Evolutionary conservation across 2,888 invertebrate genomes (phyloP), one percentile per base, ranked within the genome.

Genomic region (Orthonevra nobilis): DNA sequence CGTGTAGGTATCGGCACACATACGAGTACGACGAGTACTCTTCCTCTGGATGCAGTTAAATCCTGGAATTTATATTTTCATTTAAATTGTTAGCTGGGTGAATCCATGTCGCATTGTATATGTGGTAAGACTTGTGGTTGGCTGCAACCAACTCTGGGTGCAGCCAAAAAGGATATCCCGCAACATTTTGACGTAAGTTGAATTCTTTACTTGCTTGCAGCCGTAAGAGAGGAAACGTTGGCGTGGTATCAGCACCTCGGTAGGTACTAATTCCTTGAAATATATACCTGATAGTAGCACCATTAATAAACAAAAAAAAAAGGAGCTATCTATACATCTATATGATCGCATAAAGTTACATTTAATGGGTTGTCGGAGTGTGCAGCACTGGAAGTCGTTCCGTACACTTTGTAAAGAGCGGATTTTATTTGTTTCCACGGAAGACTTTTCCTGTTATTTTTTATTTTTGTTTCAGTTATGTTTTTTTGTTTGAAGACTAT

Each of bases 1-100:
- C 63, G 50, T 58, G 50, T 48, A 26, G 20, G 38, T 23, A 44
- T 7, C 9, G 5, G 30, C 6, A 52, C 20, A 4, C 4, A 10
- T 32, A 32, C 32, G 0, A 0, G 14, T 40, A 50, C 54, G 61
- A 68, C 68, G 54, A 40, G 5, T 23, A 5, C 23, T 23, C 52
- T 54, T 19, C 17, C 60, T 50, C 40, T 30, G 61, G 66, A 73
- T 79, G 79, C 61, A 68, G 79, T 68, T 79, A 72, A 79, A 68
- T 79, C 73, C 66, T 61, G 61, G 73, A 79, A 79, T 79, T 79
- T 79, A 79, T 79, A 68, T 61, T 68, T 79, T 79, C 66, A 73
- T 68, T 79, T 73, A 73, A 79, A 79, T 72, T 61, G 66, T 73
- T 79, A 73, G 60, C 40, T 20, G 73, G 79, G n/a, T n/a, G n/a